These are phyloP conservation scores for Pterophyllum scalare DNA, from an alignment of 2,113 vertebrate genomes.

Conservation along the genomic window DNA sequence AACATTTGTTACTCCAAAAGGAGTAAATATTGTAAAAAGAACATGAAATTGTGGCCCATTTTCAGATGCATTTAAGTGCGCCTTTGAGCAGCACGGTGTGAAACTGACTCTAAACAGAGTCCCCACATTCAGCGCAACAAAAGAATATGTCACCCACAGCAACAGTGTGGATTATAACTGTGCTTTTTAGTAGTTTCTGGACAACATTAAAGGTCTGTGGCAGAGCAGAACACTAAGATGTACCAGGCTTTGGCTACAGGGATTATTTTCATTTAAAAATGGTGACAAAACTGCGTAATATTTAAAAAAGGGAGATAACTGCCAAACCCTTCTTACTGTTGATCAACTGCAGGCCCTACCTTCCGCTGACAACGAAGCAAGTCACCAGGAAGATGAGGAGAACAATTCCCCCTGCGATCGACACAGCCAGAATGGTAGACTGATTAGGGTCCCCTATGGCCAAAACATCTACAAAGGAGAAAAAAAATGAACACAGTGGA, in stretches of 20 bases:
- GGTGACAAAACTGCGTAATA: background rate
- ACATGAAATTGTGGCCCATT: background rate
- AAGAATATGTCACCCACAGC: background rate
- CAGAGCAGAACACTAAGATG: background rate
- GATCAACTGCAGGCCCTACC: constrained; percentile 66
- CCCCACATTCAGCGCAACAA: background rate
- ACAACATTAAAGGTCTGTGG: background rate
- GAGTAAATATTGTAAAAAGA: background rate
- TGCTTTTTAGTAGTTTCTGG: background rate
- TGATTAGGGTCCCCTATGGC: constrained; percentile 87
- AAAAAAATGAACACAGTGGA: background rate
- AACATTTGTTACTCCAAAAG: background rate
- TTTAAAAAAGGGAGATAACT: background rate
- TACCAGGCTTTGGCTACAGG: background rate
- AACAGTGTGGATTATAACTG: background rate
- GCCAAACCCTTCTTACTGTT: background rate
- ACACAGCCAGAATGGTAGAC: constrained; percentile 84
- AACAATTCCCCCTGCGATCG: constrained; percentile 82
- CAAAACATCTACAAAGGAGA: constrained; percentile 79
- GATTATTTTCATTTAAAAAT: background rate
- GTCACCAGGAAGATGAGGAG: constrained; percentile 86
- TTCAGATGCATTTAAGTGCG: background rate
- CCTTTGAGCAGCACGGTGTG: background rate
- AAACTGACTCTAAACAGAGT: constrained; percentile 13
- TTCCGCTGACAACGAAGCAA: constrained; percentile 86